Evolutionary conservation across 2,797 vertebrate genomes (phyloP).

Genomic region (Glyptemys insculpta): DNA sequence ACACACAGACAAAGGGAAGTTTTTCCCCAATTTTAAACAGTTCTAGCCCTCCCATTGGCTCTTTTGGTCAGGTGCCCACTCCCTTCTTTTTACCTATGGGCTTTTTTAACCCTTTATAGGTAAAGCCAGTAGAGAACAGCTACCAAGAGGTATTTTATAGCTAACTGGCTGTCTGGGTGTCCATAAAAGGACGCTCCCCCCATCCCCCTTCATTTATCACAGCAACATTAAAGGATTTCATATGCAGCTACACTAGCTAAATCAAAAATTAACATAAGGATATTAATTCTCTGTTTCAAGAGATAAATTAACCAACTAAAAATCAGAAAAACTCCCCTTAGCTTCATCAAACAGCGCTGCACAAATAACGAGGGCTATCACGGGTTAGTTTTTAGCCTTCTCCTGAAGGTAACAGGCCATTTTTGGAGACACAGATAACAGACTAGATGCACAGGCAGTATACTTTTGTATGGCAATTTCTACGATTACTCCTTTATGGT

Average conservation of each 20-base stretch:
- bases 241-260: rapidly evolving
- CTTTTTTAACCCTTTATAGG: too few species aligned
- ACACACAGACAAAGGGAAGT: too few species aligned
- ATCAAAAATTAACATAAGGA: not conserved
- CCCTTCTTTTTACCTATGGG: too few species aligned
- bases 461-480: not conserved
- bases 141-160: too few species aligned
- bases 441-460: not conserved
- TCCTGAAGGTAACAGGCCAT: not conserved
- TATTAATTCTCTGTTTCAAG: not conserved
- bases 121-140: too few species aligned
- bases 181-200: too few species aligned
- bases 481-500: not conserved
- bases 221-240: not conserved
- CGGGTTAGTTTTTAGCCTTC: not conserved
- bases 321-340: not conserved
- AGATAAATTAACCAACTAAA: not conserved
- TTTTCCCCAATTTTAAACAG: too few species aligned
- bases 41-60: too few species aligned
- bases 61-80: too few species aligned
- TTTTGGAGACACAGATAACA: not conserved
- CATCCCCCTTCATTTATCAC: not conserved
- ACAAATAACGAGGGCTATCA: rapidly evolving
- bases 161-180: too few species aligned
- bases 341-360: not conserved